Base-by-base conservation (phyloP, 2,797 vertebrate genomes). In the Mus minutoides region DNA sequence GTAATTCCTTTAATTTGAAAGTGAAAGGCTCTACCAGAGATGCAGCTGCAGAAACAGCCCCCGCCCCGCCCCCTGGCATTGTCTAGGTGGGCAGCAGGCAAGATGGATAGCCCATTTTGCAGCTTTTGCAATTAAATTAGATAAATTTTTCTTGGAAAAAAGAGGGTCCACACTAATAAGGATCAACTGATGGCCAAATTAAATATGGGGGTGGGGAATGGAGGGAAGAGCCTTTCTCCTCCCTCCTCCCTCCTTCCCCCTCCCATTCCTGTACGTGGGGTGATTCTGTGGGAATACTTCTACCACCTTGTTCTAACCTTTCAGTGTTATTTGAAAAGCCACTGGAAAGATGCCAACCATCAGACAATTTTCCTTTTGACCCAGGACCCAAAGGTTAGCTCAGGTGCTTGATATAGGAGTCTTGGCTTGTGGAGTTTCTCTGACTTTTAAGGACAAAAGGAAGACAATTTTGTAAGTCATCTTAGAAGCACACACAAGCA, bases 1-100 rank as follows among this genome's bases (percentile, higher is more conserved):
- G 17, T 84, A 96, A 75, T 40, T 96, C 5, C 12, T 97, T 60
- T 96, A 96, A 97, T 96, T 95, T 95, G 84, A 97, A 97, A 93
- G 34, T 49, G 88, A 94, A 97, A 37, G 52, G 13, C 46, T 4
- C 12, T 12, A 37, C 40, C 37, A 73, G 94, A 69, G 80, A 89
- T 22, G 69, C 78, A 71, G 82, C 76, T 62, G 21, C 16, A 83
- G 94, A 62, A 88, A 43, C 77, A 54, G 73, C 26, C 82, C 75
- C 90, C 37, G 24, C 76, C 49, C 88, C 85, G 4, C 12, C 46
- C 67, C 80, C 43, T n/a, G 21, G 31, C 83, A 69, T 86, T 85
- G 92, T 97, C 96, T 92, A 19, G 54, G 13, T 64, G 56, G 93
- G 93, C 56, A 71, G 90, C 76, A 80, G 75, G 90, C 60, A 97